A percentile compares a stretch with the other conserved stretches of the same genome.
These are phyloP conservation scores for Troides oblongomaculatus DNA, from an alignment of 2,888 invertebrate genomes.

Conservation along the genomic window DNA sequence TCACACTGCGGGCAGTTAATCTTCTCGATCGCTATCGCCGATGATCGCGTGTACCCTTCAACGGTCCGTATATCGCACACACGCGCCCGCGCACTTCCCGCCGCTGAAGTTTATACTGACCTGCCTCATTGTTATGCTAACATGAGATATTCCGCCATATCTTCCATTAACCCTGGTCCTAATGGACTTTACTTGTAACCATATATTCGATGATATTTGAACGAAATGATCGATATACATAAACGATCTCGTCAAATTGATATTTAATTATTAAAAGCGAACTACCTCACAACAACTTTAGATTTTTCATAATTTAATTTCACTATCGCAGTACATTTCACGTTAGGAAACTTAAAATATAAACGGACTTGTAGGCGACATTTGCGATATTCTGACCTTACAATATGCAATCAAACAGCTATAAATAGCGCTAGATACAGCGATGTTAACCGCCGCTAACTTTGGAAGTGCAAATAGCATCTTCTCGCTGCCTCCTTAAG, in stretches of 20 bases:
- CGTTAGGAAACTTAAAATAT: slow-evolving; percentile 23
- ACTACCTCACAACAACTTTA: slow-evolving; percentile 12
- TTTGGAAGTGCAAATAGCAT: slow-evolving; percentile 51
- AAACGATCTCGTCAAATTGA: slow-evolving; percentile 36
- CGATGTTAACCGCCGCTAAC: slow-evolving; percentile 42
- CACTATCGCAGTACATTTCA: slow-evolving; percentile 17
- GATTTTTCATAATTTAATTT: slow-evolving; percentile 22
- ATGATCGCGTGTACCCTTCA: slow-evolving; percentile 66
- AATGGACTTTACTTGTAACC: slow-evolving; percentile 68
- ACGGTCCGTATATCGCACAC: slow-evolving; percentile 42
- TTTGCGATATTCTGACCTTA: slow-evolving; percentile 48
- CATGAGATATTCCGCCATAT: slow-evolving; percentile 37
- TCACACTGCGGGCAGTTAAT: slow-evolving; percentile 68
- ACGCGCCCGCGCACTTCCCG: slow-evolving; percentile 36
- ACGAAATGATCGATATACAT: slow-evolving; percentile 57
- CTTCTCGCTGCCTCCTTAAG: slow-evolving; percentile 48
- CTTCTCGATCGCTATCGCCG: slow-evolving; percentile 69
- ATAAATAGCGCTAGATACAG: slow-evolving; percentile 48
- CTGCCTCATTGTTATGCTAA: slow-evolving; percentile 49
- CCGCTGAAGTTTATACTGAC: slow-evolving; percentile 44
- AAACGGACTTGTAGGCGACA: slow-evolving; percentile 33
- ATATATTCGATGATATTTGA: slow-evolving; percentile 50
- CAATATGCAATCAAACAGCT: slow-evolving; percentile 51
- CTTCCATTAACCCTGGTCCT: slow-evolving; percentile 46
- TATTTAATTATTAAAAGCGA: slow-evolving; percentile 38